These are phyloP conservation scores for Coendou prehensilis DNA, from an alignment of 2,797 vertebrate species.

Conservation along the genomic window DNA sequence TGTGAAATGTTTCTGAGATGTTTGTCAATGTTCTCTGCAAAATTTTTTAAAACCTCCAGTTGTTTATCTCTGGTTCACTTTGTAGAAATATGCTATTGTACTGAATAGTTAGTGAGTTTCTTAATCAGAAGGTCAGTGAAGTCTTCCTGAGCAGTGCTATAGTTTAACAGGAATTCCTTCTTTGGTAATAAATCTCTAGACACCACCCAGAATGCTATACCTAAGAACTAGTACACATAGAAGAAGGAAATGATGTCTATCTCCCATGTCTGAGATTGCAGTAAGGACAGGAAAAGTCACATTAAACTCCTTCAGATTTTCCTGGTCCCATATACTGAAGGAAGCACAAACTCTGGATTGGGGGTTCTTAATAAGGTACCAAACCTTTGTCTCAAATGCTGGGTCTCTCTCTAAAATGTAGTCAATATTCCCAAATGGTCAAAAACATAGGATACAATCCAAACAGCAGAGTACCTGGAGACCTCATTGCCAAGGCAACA, in stretches of 20 bases:
- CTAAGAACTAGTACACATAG: not conserved
- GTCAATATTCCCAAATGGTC: slow-evolving; percentile 47
- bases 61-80: not conserved
- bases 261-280: not conserved
- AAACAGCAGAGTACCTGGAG: slow-evolving; percentile 39
- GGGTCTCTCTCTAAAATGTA: not conserved
- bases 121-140: not conserved
- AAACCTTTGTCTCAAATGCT: not conserved
- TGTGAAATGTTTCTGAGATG: not conserved
- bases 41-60: not conserved
- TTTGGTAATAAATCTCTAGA: not conserved
- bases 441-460: not conserved
- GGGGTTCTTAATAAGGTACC: not conserved
- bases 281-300: not conserved
- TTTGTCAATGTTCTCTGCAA: not conserved
- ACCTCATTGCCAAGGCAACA: slow-evolving; percentile 50
- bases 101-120: not conserved
- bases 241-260: not conserved
- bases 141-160: not conserved
- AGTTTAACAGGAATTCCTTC: not conserved
- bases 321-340: not conserved
- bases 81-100: not conserved
- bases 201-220: not conserved
- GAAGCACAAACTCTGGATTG: not conserved
- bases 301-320: not conserved